A percentile compares a stretch with the other conserved stretches of the same genome.
Conservation (phyloP, 2,888 invertebrate species). For the Tenthredo livida region DNA sequence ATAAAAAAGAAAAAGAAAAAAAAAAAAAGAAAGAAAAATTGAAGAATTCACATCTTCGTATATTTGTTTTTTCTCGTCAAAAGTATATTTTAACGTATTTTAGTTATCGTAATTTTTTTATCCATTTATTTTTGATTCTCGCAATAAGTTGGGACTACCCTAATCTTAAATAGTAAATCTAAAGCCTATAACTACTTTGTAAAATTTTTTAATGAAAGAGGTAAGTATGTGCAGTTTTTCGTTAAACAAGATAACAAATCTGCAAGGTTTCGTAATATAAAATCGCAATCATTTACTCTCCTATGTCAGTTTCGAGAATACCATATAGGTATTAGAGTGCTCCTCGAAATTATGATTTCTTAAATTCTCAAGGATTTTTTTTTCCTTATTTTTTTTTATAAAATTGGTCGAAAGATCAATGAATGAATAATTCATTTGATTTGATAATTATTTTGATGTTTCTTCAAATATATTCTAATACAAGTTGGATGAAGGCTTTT, state of each 20-base stretch:
- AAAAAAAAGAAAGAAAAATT: not conserved
- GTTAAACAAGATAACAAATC: not conserved
- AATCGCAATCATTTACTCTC: not conserved
- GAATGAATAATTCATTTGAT: no score
- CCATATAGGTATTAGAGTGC: not conserved
- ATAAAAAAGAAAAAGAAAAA: not conserved
- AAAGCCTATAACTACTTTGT: slow-evolving; percentile 20
- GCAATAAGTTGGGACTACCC: slow-evolving; percentile 5
- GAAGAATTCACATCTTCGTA: slow-evolving; percentile 49
- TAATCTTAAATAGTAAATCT: slow-evolving; percentile 29
- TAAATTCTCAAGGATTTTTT: no score
- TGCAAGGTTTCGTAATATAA: not conserved
- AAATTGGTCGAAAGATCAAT: no score
- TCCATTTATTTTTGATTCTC: slow-evolving; percentile 41
- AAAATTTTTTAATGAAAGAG: not conserved
- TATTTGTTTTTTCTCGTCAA: not conserved
- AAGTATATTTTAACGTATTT: not conserved
- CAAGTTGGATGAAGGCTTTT: no score
- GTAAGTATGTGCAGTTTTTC: slow-evolving; percentile 9
- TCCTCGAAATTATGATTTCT: no score
- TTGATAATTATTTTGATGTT: no score
- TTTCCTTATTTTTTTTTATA: no score
- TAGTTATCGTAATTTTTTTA: slow-evolving; percentile 29
- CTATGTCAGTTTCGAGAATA: not conserved
- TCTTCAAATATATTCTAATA: no score